These are phyloP conservation scores for Stenoptilia bipunctidactyla DNA, from an alignment of 2,888 invertebrate genomes.

Conservation along the genomic window DNA sequence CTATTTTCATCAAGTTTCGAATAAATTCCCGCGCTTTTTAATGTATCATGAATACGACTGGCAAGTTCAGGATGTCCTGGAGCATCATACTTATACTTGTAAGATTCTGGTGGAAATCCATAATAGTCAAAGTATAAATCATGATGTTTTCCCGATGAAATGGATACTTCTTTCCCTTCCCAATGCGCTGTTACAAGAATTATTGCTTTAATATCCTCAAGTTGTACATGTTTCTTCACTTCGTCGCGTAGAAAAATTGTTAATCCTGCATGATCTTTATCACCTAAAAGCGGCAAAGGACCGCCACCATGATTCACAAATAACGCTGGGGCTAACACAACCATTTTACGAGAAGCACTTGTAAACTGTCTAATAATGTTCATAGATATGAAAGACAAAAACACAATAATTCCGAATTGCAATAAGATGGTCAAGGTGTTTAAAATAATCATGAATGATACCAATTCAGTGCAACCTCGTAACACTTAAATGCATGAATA, in stretches of 20 bases:
- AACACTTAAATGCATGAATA: constrained; percentile 20
- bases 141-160: constrained; percentile 53
- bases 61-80: constrained; percentile 51
- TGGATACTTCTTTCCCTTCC: constrained; percentile 49
- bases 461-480: constrained; percentile 20
- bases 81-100: constrained; percentile 53
- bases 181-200: constrained; percentile 60
- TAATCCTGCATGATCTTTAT: constrained; percentile 45
- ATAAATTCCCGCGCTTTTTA: constrained; percentile 41
- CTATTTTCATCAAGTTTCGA: constrained; percentile 45
- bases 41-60: constrained; percentile 31
- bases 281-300: constrained; percentile 51
- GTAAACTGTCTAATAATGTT: constrained; percentile 50
- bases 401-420: constrained; percentile 51
- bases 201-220: constrained; percentile 49
- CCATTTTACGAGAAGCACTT: constrained; percentile 40
- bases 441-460: constrained; percentile 45
- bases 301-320: constrained; percentile 64
- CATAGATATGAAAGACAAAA: constrained; percentile 56
- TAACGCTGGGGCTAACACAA: constrained; percentile 47
- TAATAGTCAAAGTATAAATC: constrained; percentile 59
- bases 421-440: constrained; percentile 50
- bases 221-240: constrained; percentile 44
- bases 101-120: constrained; percentile 56
- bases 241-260: constrained; percentile 49